Conservation (phyloP, 2,113 vertebrate species). For the Brachyhypopomus occidentalis region DNA sequence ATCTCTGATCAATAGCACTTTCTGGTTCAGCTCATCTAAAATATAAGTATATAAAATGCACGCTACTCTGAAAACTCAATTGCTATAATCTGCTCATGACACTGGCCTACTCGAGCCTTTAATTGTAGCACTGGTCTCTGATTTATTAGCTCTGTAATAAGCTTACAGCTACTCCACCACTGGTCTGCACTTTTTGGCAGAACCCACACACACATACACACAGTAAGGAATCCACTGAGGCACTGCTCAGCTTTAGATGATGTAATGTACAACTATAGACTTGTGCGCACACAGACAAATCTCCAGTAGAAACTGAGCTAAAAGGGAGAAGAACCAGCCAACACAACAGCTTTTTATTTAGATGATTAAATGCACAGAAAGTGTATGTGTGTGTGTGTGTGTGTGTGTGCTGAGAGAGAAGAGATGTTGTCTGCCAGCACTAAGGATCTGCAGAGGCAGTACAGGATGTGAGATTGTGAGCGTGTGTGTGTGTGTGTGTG, state of each 20-base stretch:
- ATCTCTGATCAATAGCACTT: conserved; percentile 56
- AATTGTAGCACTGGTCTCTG: conserved; percentile 37
- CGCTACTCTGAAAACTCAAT: conserved; percentile 39
- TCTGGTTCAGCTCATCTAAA: conserved; percentile 33
- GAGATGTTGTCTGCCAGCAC: background rate
- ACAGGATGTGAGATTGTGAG: too few species aligned
- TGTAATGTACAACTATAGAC: background rate
- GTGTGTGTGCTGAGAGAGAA: background rate
- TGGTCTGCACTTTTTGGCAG: conserved; percentile 65
- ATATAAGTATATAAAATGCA: conserved; percentile 49
- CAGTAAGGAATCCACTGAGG: too few species aligned
- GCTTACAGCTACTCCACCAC: conserved; percentile 46
- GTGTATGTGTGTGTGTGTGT: background rate
- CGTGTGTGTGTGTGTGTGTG: too few species aligned
- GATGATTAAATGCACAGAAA: background rate
- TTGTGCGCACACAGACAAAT: background rate
- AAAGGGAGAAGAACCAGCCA: background rate
- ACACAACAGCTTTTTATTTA: background rate
- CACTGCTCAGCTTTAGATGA: too few species aligned
- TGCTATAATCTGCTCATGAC: conserved; percentile 57
- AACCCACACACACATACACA: conserved; percentile 41
- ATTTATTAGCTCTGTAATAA: conserved; percentile 59
- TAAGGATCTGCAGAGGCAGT: too few species aligned
- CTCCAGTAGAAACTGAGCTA: conserved; percentile 3
- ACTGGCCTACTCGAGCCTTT: conserved; percentile 39